Evolutionary conservation across 2,113 vertebrate genomes (phyloP), one percentile per base, ranked within the genome.

Genomic region (Gracilinanus agilis): DNA sequence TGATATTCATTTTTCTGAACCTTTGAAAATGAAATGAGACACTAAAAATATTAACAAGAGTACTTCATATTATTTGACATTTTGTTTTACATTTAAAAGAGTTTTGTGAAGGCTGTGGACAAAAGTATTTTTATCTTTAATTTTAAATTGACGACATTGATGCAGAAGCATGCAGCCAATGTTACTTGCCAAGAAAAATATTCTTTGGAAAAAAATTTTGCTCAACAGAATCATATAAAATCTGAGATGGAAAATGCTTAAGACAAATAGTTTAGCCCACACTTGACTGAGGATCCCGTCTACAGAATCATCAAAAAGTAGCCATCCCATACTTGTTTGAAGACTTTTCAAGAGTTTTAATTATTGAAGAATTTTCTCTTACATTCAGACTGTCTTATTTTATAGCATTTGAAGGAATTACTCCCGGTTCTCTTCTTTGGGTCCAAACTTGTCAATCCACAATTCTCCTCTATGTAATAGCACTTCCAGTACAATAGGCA

Each of bases 71-170:
- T 93, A 44, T 24, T 90, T 25, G n/a, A 0, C 4, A 90, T 11
- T 92, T 54, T 88, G 21, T 89, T 6, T 55, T 44, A 90, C 58
- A 53, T 93, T 58, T 10, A 53, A 25, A 88, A 34, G 2, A 1
- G 6, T 91, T 90, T 27, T 53, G 54, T 88, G 91, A 83, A 16
- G 11, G 9, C 56, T n/a, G 0, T 54, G 3, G 2, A 11, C 3
- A 88, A 83, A 91, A 19, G 0, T 94, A 88, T 44, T 89, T 93
- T 88, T 90, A 54, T 13, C 34, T 3, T 25, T 92, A 56, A 88
- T 92, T 95, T 92, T 75, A 55, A 91, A 3, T 10, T 56, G n/a
- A 54, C 55, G 67, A 54, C 67, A 90, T 92, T 95, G 89, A 75
- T 1, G n/a, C 23, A 44, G 1, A 90, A 53, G 12, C 23, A 91